These are phyloP conservation scores for Dascillus cervinus DNA, from an alignment of 2,888 invertebrate species.

Conservation along the genomic window DNA sequence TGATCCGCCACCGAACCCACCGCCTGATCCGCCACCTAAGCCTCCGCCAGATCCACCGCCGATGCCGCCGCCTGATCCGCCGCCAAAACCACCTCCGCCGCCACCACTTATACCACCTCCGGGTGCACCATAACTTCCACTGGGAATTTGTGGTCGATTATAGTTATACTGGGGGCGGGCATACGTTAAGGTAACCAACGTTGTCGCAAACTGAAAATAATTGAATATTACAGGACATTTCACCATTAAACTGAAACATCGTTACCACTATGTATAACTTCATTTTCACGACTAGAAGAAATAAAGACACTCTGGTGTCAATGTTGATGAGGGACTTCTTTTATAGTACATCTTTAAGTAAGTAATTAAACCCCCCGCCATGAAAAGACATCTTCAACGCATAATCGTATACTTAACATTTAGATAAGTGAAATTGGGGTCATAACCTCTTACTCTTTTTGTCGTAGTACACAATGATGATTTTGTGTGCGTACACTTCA, in stretches of 20 bases:
- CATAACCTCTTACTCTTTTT: conserved; percentile 32
- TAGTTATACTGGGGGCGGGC: conserved; percentile 56
- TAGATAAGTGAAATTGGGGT: conserved; percentile 40
- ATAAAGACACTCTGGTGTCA: conserved; percentile 27
- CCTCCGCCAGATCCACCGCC: conserved; percentile 19
- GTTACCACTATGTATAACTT: conserved; percentile 34
- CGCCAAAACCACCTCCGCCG: conserved; percentile 22
- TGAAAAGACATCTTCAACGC: conserved; percentile 29
- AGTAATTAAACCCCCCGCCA: conserved; percentile 32
- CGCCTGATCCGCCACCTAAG: conserved; percentile 26
- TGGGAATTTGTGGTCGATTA: conserved; percentile 40
- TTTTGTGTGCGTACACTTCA: too few relatives aligned
- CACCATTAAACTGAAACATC: background rate
- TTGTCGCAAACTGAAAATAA: conserved; percentile 27
- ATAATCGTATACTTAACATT: conserved; percentile 32
- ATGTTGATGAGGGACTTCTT: conserved; percentile 25
- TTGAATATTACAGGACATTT: background rate
- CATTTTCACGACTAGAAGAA: conserved; percentile 29
- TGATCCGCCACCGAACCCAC: conserved; percentile 33
- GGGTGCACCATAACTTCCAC: conserved; percentile 42
- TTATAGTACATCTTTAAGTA: conserved; percentile 29
- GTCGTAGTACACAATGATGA: too few relatives aligned
- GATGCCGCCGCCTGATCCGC: conserved; percentile 17
- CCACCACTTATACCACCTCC: conserved; percentile 24
- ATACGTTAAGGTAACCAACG: conserved; percentile 48